Evolutionary conservation across 2,113 vertebrate genomes (phyloP), one percentile per base, ranked within the genome.

Genomic region (Rana temporaria): DNA sequence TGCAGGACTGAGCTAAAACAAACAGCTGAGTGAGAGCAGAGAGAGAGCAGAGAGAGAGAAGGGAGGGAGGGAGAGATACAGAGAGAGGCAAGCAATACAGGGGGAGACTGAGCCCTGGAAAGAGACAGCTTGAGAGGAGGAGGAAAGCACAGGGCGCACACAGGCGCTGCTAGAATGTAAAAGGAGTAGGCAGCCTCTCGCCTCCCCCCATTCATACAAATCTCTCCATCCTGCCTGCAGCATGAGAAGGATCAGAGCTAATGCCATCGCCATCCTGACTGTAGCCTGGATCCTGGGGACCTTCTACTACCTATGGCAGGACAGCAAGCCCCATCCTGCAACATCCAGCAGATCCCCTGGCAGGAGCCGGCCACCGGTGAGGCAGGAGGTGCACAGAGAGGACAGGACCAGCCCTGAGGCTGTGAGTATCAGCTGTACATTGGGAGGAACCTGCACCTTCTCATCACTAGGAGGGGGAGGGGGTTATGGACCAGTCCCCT

Each of bases 271-370:
- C 70, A 96, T 99, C 89, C 95, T 99, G 88, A 98, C 97, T 17
- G 96, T 97, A 64, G 97, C 98, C 69, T 99, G 98, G 98, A 99
- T 98, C 92, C 90, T 99, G 86, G 97, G 98, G 79, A 98, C 97
- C 90, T 98, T 98, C 88, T 99, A 99, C 93, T 98, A 98, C 96
- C 96, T 98, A 95, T 99, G 98, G 97, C 97, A 98, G 94, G 97
- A 98, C 94, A 97, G 91, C 92, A 97, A 96, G 88, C 95, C 96
- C 20, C 95, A 94, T 85, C 88, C 95, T 74, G 91, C 94, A 84
- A 89, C 95, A 72, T 92, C 93, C 68, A 92, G 94, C 62, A 90
- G 89, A 78, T 87, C 93, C 32, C 88, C 92, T 60, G 84, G 90
- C 85, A 90, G 88, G 85, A 86, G 89, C 15, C 92, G 93, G 87